Evolutionary conservation across 53 echinoderm and acorn worm species (phyloP).

Genomic region (Apostichopus leukothele): DNA sequence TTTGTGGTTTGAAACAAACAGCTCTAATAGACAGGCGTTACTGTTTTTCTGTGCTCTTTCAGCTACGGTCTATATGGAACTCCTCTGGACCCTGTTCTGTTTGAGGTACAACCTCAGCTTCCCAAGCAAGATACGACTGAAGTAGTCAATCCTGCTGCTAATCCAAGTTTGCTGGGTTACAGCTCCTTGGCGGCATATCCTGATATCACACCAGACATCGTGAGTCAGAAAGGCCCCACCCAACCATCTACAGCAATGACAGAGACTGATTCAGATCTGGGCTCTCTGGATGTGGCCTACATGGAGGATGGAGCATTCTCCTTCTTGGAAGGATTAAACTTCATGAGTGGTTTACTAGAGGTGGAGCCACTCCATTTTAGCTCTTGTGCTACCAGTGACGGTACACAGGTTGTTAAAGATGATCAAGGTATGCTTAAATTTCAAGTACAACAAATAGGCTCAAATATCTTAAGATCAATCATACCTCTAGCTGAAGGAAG

Average conservation of each 20-base stretch:
- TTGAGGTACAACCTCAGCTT: constrained; percentile 78
- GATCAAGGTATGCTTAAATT: constrained; percentile 56
- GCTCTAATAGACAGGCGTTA: too few species aligned
- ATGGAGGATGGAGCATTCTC: constrained; percentile 67
- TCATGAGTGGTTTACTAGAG: constrained; percentile 93
- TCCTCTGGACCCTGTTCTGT: constrained; percentile 92
- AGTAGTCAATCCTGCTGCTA: constrained; percentile 25
- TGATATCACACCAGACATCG: constrained; percentile 22
- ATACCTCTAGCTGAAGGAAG: too few species aligned
- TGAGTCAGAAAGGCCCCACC: not conserved
- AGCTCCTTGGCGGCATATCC: not conserved
- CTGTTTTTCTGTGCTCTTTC: not conserved
- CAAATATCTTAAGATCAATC: too few species aligned
- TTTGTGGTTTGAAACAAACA: too few species aligned
- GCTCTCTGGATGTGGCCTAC: not conserved
- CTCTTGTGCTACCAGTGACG: constrained; percentile 96
- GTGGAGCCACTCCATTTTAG: constrained; percentile 95
- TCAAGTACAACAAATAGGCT: too few species aligned
- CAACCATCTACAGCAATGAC: not conserved
- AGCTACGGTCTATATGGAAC: constrained; percentile 94
- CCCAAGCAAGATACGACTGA: constrained; percentile 56
- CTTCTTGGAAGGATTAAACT: constrained; percentile 75
- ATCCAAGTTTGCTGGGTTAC: constrained; percentile 10
- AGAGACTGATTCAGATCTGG: not conserved
- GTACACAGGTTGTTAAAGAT: constrained; percentile 75